Base-by-base conservation (phyloP, 2,888 invertebrate genomes). In the Torymus aiolomorphi region DNA sequence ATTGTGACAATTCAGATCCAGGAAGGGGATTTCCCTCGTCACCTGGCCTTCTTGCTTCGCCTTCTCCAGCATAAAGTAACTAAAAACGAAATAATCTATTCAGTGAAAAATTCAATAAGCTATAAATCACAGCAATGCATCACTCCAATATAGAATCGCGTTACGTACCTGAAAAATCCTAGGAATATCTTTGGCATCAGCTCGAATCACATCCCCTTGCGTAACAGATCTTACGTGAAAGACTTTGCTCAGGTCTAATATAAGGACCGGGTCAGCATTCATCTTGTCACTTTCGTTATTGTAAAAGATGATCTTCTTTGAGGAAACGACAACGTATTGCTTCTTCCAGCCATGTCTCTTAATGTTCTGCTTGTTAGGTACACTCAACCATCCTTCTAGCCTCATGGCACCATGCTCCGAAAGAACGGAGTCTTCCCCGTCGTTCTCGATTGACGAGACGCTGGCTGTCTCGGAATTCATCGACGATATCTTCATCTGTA, bases 181-280 rank as follows among this genome's bases (percentile, higher is more conserved):
- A 87, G 99, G 99, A 92, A 99, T 98, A 93, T 99, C 98, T 94
- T 97, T 97, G 91, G 98, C 97, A 93, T 98, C 98, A 76, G 98
- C 99, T 90, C 98, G 95, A 91, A 99, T 98, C 87, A 99, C 98
- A 93, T 99, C 99, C 87, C 98, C 98, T 91, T 98, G 98, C 83
- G 99, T 98, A 85, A 99, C 99, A 82, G 97, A 96, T 84, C 99
- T 95, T 85, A 99, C 99, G 92, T 99, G 98, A 93, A 98, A 99
- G 90, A 99, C 96, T 94, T 99, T 98, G 92, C 98, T 97, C 90
- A 99, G 94, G 93, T 99, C 98, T 87, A 99, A 92, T 87, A 98
- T 97, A 91, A 98, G 94, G 83, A 96, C 95, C 31, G 98, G 98
- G 92, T 97, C 97, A 10, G 97, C 96, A 89, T 98, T 97, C 91